Base-by-base conservation (phyloP, 2,888 invertebrate species). In the Miltochrista miniata region DNA sequence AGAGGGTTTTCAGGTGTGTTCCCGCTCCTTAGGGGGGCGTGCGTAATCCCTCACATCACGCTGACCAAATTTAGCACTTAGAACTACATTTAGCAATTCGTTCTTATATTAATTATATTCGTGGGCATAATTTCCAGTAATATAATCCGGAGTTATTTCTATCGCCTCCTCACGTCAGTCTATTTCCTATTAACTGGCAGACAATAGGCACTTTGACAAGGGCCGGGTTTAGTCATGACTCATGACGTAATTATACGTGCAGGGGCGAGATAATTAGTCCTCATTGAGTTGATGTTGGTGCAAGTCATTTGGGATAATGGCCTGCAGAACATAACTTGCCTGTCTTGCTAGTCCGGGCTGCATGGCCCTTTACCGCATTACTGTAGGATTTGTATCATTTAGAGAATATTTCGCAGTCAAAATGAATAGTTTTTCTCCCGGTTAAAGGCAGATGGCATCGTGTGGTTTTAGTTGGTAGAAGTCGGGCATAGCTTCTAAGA, bases 241-340 rank as follows among this genome's bases (percentile, higher is more conserved):
- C 36, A 33, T 66, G 63, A 67, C 55, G 68, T 72, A 73, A 74
- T 76, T 74, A 72, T 65, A 74, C 64, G 63, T 67, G 59, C 67
- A 66, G 59, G 58, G 65, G 66, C 61, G 63, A 66, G 62, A 68
- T 74, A 73, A 77, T 78, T 77, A 77, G 69, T 59, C 58, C 65
- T 66, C 66, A 75, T 72, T 74, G 69, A 73, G 59, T 54, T 55
- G 50, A 42, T 61, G 53, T 51, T 59, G 60, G 48, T 64, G 64
- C 62, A 49, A 68, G 65, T 71, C 72, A 73, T 59, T 63, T 48
- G 48, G 56, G 39, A 58, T 69, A 72, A 72, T 70, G 56, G 67
- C 43, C 43, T 37, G 41, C 44, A 37, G 49, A 48, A 50, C 39
- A 53, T 50, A 56, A n/a, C n/a, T n/a, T n/a, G n/a, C n/a, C n/a